Base-by-base conservation (phyloP, 1,140 invertebrate genomes). In the Drusus annulatus region DNA sequence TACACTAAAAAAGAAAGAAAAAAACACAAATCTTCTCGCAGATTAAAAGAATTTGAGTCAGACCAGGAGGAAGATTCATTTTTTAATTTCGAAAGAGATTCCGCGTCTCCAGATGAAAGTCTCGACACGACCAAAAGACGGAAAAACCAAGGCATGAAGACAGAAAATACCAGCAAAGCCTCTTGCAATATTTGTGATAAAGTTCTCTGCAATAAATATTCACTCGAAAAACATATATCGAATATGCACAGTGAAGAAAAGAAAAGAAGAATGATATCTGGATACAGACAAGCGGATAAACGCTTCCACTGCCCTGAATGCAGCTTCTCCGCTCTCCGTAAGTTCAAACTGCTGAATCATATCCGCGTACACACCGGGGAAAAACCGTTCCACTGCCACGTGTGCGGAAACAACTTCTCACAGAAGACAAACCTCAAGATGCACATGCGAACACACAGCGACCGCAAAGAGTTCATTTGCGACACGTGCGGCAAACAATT, bases 401-500 rank as follows among this genome's bases (percentile, higher is more conserved):
- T 91, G 15, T 93, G 93, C 88, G 89, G 90, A 0, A 92, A 92
- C 83, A 85, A 85, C 3, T 93, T 93, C 84, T 91, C 89, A 5
- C 90, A 91, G 80, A 87, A 87, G 17, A 86, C 89, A 6, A 89
- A 88, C 78, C 83, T 91, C 3, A 85, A 84, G 60, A 88, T 87
- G 28, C 91, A 91, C 84, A 83, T 84, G 36, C 89, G 88, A 79
- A 91, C 86, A 45, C 91, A 92, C 76, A 89, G 87, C 75, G 84
- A 84, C 62, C 82, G 80, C 36, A 88, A 84, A 54, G 88, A 89
- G 63, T 93, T 89, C 82, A 93, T 90, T 31, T 94, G 93, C 85
- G 86, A 90, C 21, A 81, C 90, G 50, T 93, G 93, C 86, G 91
- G 92, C 13, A 92, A 92, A 84, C 91, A 91, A 85, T 93, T 93